phyloP scores from a whole-genome alignment of 2,113 vertebrate genomes.

The Taxidea taxus region DNA sequence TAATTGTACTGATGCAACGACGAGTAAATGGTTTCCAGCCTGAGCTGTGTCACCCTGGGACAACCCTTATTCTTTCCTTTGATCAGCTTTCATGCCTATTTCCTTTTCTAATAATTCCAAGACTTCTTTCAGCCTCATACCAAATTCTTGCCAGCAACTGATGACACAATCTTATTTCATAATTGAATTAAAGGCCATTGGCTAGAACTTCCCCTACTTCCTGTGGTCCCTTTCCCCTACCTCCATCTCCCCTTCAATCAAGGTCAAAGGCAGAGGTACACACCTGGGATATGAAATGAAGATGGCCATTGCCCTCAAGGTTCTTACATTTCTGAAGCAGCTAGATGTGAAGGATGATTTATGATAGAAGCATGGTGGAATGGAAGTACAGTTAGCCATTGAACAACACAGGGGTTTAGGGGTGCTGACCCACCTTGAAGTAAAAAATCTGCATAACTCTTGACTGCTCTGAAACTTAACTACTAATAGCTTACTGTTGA shows the following conservation, averaged over 20 bases:
- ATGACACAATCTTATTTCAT: background rate
- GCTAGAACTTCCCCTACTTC: background rate
- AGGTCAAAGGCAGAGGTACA: background rate
- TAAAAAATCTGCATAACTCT: background rate
- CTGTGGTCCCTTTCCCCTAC: background rate
- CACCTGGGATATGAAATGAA: background rate
- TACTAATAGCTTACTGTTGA: background rate
- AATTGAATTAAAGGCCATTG: background rate
- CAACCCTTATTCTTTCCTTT: background rate
- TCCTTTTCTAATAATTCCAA: conserved; percentile 35
- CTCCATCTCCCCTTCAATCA: background rate
- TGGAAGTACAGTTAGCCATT: background rate
- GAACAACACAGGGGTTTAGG: background rate
- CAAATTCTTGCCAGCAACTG: conserved; percentile 10
- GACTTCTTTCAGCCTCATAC: background rate
- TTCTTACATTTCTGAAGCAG: background rate
- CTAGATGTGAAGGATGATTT: background rate
- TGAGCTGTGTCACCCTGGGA: background rate
- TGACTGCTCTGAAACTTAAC: background rate
- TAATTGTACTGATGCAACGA: background rate
- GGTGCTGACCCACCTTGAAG: background rate
- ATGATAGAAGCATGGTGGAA: background rate
- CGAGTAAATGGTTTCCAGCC: background rate
- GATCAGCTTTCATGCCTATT: background rate
- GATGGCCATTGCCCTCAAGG: background rate